A percentile compares a stretch with the other conserved stretches of the same genome.
Evolutionary conservation across 2,797 vertebrate genomes (phyloP).

Genomic region (Cichlasoma orientale): DNA sequence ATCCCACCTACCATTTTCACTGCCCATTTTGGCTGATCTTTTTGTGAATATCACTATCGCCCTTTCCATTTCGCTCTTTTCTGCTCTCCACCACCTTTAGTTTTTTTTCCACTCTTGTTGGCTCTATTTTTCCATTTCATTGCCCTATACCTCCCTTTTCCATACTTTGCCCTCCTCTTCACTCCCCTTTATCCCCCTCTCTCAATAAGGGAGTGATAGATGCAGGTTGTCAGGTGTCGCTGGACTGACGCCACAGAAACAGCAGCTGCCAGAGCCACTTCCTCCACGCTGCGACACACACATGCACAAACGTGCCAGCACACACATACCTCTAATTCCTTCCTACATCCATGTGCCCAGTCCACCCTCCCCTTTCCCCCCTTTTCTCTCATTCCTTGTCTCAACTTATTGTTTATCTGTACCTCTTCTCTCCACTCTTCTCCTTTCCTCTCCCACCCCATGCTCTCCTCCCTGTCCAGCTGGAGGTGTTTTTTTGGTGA

Average conservation of each 20-base stretch:
- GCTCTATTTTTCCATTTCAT: slow-evolving; percentile 44
- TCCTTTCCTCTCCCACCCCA: slow-evolving; percentile 39
- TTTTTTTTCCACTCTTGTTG: not conserved
- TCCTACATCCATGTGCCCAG: slow-evolving; percentile 55
- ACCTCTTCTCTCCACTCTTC: slow-evolving; percentile 26
- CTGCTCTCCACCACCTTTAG: slow-evolving; percentile 15
- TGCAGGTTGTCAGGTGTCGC: slow-evolving; percentile 85
- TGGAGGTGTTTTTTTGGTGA: slow-evolving; percentile 84
- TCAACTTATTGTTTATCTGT: slow-evolving; percentile 55
- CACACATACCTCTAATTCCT: slow-evolving; percentile 56
- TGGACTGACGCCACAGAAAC: slow-evolving; percentile 84
- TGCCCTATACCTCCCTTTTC: slow-evolving; percentile 35
- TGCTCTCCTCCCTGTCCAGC: slow-evolving; percentile 78
- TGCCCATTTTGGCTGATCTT: not conserved
- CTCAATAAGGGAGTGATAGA: slow-evolving; percentile 90
- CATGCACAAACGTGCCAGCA: slow-evolving; percentile 38
- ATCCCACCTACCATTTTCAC: not conserved
- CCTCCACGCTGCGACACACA: slow-evolving; percentile 73
- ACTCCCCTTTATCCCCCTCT: slow-evolving; percentile 74
- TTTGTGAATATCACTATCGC: not conserved
- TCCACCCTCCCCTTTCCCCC: slow-evolving; percentile 19
- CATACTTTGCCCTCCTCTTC: slow-evolving; percentile 54
- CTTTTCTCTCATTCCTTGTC: slow-evolving; percentile 51
- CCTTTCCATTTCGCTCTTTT: not conserved
- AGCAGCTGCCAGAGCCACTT: slow-evolving; percentile 83